Evolutionary conservation across 2,797 vertebrate species (phyloP).

Genomic region (Girardinus metallicus): DNA sequence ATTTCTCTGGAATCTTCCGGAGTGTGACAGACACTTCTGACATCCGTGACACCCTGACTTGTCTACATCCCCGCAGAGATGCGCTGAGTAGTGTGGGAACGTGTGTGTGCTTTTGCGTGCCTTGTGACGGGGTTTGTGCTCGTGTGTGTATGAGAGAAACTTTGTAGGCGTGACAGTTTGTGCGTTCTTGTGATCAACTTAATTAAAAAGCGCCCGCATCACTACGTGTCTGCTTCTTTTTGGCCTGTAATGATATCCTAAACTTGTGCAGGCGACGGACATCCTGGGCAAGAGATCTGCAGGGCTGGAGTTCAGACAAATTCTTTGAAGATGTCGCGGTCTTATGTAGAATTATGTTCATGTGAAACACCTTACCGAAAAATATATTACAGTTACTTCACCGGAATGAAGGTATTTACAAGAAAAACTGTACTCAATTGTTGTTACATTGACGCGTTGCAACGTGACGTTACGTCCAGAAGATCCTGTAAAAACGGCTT

Average conservation of each 20-base stretch:
- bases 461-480: too few species aligned
- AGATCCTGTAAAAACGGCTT: too few species aligned
- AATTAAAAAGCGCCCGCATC: background rate
- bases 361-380: too few species aligned
- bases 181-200: background rate
- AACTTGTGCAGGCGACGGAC: background rate
- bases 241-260: background rate
- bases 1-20: constrained; percentile 11
- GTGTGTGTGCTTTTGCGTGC: too few species aligned
- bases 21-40: constrained; percentile 63
- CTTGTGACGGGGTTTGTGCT: background rate
- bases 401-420: too few species aligned
- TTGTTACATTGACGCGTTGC: too few species aligned
- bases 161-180: background rate
- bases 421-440: too few species aligned
- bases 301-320: background rate
- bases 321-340: too few species aligned
- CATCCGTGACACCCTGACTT: constrained; percentile 58
- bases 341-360: too few species aligned
- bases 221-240: background rate
- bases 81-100: constrained; percentile 20
- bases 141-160: background rate
- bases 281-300: background rate
- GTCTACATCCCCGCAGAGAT: constrained; percentile 48
- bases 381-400: too few species aligned